phyloP scores from a whole-genome alignment of 2,888 invertebrate genomes.

The Trachelus troglodyta region DNA sequence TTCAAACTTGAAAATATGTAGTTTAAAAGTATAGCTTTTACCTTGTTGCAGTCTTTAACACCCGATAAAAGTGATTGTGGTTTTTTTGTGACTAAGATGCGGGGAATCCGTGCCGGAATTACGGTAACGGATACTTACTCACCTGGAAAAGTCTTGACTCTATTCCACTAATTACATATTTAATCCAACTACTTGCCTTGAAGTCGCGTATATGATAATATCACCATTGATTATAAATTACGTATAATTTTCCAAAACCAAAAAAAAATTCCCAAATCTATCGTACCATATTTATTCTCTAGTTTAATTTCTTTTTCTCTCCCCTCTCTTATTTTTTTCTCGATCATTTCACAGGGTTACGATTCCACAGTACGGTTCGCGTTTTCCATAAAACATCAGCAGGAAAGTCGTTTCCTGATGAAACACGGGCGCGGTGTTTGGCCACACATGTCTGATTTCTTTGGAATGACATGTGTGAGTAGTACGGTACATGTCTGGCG shows the following conservation, averaged over 20 bases:
- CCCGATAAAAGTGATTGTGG: neutral
- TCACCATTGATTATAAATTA: neutral
- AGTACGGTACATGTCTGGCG: constrained; percentile 41
- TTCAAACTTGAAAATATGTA: no score
- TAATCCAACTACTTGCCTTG: neutral
- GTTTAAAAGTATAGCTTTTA: no score
- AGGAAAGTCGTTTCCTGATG: constrained; percentile 44
- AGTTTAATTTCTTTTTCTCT: neutral
- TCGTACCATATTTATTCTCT: neutral
- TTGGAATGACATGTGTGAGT: constrained; percentile 4
- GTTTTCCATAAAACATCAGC: constrained; percentile 51
- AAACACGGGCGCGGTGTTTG: constrained; percentile 9
- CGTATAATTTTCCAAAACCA: neutral
- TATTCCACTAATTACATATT: neutral
- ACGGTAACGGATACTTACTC: neutral
- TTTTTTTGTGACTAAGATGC: neutral
- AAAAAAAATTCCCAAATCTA: neutral
- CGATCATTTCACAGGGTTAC: neutral
- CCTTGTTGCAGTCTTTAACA: neutral
- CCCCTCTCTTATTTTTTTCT: neutral
- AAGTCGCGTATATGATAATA: neutral
- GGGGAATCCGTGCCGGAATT: neutral
- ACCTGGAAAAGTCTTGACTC: neutral
- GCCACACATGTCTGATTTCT: neutral
- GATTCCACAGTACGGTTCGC: constrained; percentile 16